A percentile compares a stretch with the other conserved stretches of the same genome.
phyloP scores from a whole-genome alignment of 1,140 invertebrate genomes.

The Sycophila sp. region DNA sequence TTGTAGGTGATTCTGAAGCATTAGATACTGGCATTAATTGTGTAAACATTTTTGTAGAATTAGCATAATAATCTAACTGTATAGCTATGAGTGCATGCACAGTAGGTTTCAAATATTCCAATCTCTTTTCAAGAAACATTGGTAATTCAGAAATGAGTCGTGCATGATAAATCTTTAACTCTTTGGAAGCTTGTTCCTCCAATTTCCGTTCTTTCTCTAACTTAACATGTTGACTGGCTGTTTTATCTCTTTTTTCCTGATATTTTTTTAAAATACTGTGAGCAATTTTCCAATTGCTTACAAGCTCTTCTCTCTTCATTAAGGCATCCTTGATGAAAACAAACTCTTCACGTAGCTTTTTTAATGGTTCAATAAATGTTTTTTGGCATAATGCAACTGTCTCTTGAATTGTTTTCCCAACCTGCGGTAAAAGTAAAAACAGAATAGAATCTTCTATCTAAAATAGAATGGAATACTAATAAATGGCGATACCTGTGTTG shows the following conservation, averaged over 20 bases:
- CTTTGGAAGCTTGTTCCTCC: constrained; percentile 53
- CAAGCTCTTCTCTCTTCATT: constrained; percentile 58
- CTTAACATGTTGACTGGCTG: constrained; percentile 60
- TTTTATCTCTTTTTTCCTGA: constrained; percentile 61
- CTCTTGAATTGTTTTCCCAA: constrained; percentile 58
- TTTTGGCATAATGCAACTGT: constrained; percentile 50
- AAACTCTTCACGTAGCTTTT: constrained; percentile 61
- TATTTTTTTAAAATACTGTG: constrained; percentile 57
- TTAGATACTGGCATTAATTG: constrained; percentile 56
- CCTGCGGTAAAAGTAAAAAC: constrained; percentile 40
- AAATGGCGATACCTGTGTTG: constrained; percentile 56
- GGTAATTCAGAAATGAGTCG: constrained; percentile 55
- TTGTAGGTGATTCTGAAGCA: constrained; percentile 44
- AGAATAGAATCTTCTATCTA: constrained; percentile 4
- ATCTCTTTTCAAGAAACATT: constrained; percentile 59
- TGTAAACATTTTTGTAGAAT: constrained; percentile 60
- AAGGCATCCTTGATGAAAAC: constrained; percentile 51
- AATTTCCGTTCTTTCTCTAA: constrained; percentile 56
- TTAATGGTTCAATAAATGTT: constrained; percentile 63
- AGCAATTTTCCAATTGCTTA: constrained; percentile 53
- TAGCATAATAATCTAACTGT: constrained; percentile 64
- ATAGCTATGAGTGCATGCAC: constrained; percentile 63
- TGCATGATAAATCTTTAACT: constrained; percentile 56
- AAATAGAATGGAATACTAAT: not conserved
- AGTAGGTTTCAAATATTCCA: constrained; percentile 60